Evolutionary conservation across 2,888 invertebrate species (phyloP).

Genomic region (Cheilosia soror): DNA sequence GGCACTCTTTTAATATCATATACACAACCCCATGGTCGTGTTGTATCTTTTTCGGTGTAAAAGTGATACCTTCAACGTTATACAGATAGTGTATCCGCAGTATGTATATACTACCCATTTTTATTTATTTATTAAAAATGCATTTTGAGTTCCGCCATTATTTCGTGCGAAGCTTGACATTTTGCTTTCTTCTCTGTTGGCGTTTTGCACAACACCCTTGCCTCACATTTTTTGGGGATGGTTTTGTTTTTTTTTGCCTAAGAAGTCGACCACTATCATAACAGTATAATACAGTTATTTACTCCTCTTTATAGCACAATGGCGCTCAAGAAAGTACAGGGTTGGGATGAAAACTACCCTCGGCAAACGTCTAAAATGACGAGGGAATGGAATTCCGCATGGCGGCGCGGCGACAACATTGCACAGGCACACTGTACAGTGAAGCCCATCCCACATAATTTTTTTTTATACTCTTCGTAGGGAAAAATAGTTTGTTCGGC

Average conservation of each 20-base stretch:
- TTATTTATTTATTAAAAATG: slow-evolving; percentile 36
- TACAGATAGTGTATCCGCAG: neutral
- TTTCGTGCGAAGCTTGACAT: slow-evolving; percentile 43
- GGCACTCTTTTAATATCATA: no score
- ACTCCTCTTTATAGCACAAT: slow-evolving; percentile 70
- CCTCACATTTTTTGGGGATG: slow-evolving; percentile 14
- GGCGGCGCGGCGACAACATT: slow-evolving; percentile 68
- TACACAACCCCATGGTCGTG: neutral
- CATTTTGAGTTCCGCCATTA: slow-evolving; percentile 65
- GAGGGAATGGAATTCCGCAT: slow-evolving; percentile 68
- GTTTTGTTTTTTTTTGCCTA: slow-evolving; percentile 16
- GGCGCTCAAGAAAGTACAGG: slow-evolving; percentile 44
- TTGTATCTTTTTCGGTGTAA: neutral
- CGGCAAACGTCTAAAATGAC: slow-evolving; percentile 63
- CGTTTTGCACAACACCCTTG: neutral
- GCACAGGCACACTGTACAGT: slow-evolving; percentile 12
- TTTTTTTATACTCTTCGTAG: slow-evolving; percentile 33
- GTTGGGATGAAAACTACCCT: slow-evolving; percentile 65
- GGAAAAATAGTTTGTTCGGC: slow-evolving; percentile 57
- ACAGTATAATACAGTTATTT: slow-evolving; percentile 72
- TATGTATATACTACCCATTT: neutral
- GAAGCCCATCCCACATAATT: slow-evolving; percentile 70
- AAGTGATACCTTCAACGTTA: slow-evolving; percentile 1
- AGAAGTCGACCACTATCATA: slow-evolving; percentile 68
- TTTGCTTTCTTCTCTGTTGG: neutral